A percentile compares a stretch with the other conserved stretches of the same genome.
These are phyloP conservation scores for Trachelus stipa DNA, from an alignment of 2,888 invertebrate species.

Conservation along the genomic window DNA sequence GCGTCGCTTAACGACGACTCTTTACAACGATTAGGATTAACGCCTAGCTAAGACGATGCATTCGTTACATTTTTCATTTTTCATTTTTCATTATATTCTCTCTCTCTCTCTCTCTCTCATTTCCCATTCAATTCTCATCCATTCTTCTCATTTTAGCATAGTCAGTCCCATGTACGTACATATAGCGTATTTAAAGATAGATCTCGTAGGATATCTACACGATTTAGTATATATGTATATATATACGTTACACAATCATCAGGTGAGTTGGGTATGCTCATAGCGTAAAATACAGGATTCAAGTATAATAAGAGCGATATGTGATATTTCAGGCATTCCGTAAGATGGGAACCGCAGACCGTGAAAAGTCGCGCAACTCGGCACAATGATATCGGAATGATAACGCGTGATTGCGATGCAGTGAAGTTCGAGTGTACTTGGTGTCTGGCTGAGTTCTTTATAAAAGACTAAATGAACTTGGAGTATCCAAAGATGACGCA, in stretches of 20 bases:
- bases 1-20: neutral
- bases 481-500: neutral
- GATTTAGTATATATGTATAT: neutral
- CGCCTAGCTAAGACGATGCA: neutral
- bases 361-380: neutral
- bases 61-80: neutral
- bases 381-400: neutral
- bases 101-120: neutral
- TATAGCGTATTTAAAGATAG: conserved; percentile 19
- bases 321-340: neutral
- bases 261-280: neutral
- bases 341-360: neutral
- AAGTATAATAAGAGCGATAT: neutral
- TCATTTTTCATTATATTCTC: no score
- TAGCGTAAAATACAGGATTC: neutral
- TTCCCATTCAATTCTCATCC: neutral
- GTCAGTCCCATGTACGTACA: conserved; percentile 30
- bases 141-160: conserved; percentile 31
- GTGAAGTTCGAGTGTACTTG: neutral
- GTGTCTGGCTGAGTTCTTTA: neutral
- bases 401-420: neutral
- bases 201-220: neutral
- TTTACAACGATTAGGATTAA: neutral
- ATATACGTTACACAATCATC: neutral
- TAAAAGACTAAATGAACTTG: neutral